Base-by-base conservation (phyloP, 2,888 invertebrate genomes). In the Ephialtes manifestator region DNA sequence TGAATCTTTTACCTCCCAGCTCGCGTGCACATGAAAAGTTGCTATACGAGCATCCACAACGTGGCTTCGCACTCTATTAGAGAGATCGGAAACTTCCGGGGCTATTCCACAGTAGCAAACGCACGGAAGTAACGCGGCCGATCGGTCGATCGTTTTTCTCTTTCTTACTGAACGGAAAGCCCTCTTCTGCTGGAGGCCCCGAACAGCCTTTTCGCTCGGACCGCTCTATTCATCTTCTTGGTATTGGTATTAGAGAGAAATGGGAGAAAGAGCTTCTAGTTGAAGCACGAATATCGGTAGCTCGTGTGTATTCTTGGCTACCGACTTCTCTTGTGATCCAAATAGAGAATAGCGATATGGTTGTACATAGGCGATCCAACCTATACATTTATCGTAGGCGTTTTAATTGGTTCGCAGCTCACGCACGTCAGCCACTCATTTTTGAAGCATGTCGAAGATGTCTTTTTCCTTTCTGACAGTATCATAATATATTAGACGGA, bases 401-500 rank as follows among this genome's bases (percentile, higher is more conserved):
- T 85, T 85, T 85, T 85, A 85, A 85, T 85, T 85, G 85, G 85
- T 82, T 82, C 82, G 68, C 85, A 43, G 82, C 81, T 82, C 78
- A 78, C 77, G 74, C 65, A 75, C 31, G 79, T 55, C 48, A 43
- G 70, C 39, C 74, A 71, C 53, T 70, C 70, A 71, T 81, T 60
- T 68, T 81, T 43, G 3, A 20, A 65, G 11, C 65, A 8, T 18
- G 65, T 60, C 39, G 39, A 18, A 20, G 39, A 65, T 65, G 65
- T 65, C 65, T 65, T 70, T 85, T 85, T 65, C 70, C 31, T 48
- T 70, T 81, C 81, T 65, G 81, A 72, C 81, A 39, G 74, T 81
- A 82, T 82, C 79, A 75, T 82, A 81, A 85, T 82, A 35, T 79
- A 84, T 81, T 67, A 31, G 67, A 68, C 72, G 72, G 58, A 68